Base-by-base conservation (phyloP, 2,888 invertebrate genomes). In the Papilio protenor region DNA sequence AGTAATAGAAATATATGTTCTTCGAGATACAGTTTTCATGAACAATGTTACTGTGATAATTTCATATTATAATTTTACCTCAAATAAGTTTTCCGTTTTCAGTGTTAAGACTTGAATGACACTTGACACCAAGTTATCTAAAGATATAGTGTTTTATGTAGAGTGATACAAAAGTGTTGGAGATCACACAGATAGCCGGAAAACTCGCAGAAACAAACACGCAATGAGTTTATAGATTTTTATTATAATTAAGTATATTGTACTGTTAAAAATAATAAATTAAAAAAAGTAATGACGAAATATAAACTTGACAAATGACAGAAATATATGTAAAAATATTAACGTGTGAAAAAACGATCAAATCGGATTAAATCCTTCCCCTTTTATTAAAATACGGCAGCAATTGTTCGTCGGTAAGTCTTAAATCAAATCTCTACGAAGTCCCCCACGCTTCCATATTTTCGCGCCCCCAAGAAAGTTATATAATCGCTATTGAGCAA, bases 401-500 rank as follows among this genome's bases (percentile, higher is more conserved):
- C 66, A 55, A 75, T 83, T 81, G 85, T 81, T 84, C 75, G 78
- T 79, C 81, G 81, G 82, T 80, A 83, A 84, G 84, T 85, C 89
- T 86, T 94, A 94, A 94, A 94, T 94, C 94, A 94, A 91, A 92
- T 89, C 88, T 89, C 90, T 87, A 89, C 88, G 90, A 91, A 91
- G 88, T 89, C 87, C 87, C 89, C 89, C 89, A 85, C 89, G 87
- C 91, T 91, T 90, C 92, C 92, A 93, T 93, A 94, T 94, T 93
- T 94, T 93, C 93, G 89, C 93, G 90, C 94, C 90, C 92, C 92
- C 90, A 87, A 90, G 91, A 91, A 88, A 90, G 91, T 90, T 91
- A 90, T 92, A 91, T 94, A 94, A 94, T 93, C 89, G 93, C 93
- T 90, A 92, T 93, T 92, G 93, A 92, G 90, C 91, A 92, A 93